These are phyloP conservation scores for Ochlodes sylvanus DNA, from an alignment of 2,888 invertebrate species.

Conservation along the genomic window DNA sequence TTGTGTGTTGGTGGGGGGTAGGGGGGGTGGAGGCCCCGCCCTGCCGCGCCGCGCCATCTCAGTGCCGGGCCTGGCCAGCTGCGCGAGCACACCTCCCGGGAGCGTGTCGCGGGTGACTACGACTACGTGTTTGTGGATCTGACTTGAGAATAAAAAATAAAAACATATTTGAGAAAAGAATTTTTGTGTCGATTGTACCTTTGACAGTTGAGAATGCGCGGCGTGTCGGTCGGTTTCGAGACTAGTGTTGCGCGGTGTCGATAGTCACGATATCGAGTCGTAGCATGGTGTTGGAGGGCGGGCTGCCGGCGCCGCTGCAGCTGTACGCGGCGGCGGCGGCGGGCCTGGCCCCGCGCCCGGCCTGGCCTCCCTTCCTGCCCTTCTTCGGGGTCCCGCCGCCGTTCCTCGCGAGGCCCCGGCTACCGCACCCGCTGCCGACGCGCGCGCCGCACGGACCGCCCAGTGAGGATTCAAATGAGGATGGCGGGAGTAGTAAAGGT, in stretches of 20 bases:
- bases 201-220: conserved; percentile 57
- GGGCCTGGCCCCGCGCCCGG: conserved; percentile 82
- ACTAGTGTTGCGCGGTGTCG: conserved; percentile 59
- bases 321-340: conserved; percentile 89
- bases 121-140: conserved; percentile 37
- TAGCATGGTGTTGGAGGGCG: conserved; percentile 88
- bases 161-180: background rate
- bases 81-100: conserved; percentile 55
- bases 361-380: conserved; percentile 86
- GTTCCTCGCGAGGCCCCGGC: conserved; percentile 77
- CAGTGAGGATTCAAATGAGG: conserved; percentile 84
- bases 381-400: conserved; percentile 86
- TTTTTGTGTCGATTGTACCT: conserved; percentile 30
- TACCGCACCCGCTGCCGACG: conserved; percentile 71
- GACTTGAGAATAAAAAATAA: conserved; percentile 20
- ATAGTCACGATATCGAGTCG: conserved; percentile 68
- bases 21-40: conserved; percentile 69
- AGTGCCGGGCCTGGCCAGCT: conserved; percentile 66
- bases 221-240: conserved; percentile 1
- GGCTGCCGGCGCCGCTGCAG: conserved; percentile 89
- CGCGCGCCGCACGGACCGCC: conserved; percentile 80
- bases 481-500: conserved; percentile 82
- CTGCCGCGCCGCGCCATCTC: conserved; percentile 75
- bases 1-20: conserved; percentile 68
- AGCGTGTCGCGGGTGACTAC: conserved; percentile 42